Percentiles rank a stretch among this genome's conserved stretches.
Conservation (phyloP, 1,140 invertebrate species). For the Ceratosolen fusciceps region DNA sequence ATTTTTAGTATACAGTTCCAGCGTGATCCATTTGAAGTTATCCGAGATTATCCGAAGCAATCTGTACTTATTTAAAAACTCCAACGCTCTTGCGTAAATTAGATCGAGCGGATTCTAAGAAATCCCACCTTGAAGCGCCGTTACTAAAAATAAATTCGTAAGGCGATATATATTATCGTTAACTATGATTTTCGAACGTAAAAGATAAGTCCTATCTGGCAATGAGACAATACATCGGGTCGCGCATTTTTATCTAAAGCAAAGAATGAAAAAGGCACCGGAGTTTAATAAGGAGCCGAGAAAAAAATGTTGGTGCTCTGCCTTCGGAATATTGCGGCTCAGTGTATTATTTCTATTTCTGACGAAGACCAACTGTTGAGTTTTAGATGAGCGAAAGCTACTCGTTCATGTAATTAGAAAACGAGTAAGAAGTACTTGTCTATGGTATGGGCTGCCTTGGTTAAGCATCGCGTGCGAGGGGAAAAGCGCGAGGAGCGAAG, state of each 20-base stretch:
- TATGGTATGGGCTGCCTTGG: background rate
- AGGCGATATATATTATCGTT: background rate
- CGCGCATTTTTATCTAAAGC: background rate
- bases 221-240: background rate
- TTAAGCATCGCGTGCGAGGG: background rate
- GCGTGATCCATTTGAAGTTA: background rate
- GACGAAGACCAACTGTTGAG: too few relatives aligned
- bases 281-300: too few relatives aligned
- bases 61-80: constrained; percentile 6
- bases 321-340: too few relatives aligned
- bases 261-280: too few relatives aligned
- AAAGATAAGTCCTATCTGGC: background rate
- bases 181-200: constrained; percentile 9
- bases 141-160: background rate
- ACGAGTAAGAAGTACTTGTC: background rate
- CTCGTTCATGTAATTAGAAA: too few relatives aligned
- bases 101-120: constrained; percentile 1
- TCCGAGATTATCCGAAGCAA: background rate
- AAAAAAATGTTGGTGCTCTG: too few relatives aligned
- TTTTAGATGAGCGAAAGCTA: too few relatives aligned
- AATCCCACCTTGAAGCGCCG: background rate
- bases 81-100: constrained; percentile 1
- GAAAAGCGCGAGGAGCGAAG: background rate
- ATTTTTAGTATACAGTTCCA: constrained; percentile 23
- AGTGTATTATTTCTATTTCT: too few relatives aligned